Conservation (phyloP, 23 tunicate species). For the Botrylloides violaceus region DNA sequence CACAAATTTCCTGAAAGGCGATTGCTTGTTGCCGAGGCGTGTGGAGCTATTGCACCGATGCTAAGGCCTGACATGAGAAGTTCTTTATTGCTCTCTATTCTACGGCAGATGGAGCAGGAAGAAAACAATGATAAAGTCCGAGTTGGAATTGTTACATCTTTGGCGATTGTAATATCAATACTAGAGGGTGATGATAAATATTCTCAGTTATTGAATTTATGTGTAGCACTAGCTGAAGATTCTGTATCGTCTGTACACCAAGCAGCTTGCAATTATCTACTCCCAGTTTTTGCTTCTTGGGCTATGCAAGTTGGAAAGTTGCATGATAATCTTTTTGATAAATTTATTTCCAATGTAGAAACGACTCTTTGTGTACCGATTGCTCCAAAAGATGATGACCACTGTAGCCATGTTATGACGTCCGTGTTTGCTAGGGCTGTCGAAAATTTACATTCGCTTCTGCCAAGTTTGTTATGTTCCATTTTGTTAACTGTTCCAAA, state of each 20-base stretch:
- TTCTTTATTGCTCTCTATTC: constrained; percentile 58
- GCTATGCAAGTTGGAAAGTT: constrained; percentile 28
- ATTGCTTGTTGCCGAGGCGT: constrained; percentile 88
- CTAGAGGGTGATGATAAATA: constrained; percentile 70
- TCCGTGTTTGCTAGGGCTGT: not conserved
- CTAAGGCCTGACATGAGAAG: constrained; percentile 77
- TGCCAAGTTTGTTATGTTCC: constrained; percentile 30
- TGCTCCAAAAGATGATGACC: constrained; percentile 23
- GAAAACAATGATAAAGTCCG: constrained; percentile 49
- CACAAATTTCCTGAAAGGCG: constrained; percentile 84
- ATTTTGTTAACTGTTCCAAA: constrained; percentile 21
- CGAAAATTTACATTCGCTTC: constrained; percentile 9
- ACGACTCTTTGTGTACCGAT: not conserved
- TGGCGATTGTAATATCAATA: constrained; percentile 47
- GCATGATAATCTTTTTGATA: constrained; percentile 27
- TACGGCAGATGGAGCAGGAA: constrained; percentile 83
- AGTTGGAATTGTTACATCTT: constrained; percentile 51
- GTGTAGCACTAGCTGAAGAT: constrained; percentile 29
- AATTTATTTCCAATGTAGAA: not conserved
- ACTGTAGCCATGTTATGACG: not conserved
- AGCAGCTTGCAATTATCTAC: constrained; percentile 6
- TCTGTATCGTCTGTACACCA: constrained; percentile 24
- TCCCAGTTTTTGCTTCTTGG: constrained; percentile 59
- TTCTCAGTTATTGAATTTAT: constrained; percentile 33
- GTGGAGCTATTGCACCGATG: constrained; percentile 85